Conservation (phyloP, 2,113 vertebrate species). For the Lepus europaeus region DNA sequence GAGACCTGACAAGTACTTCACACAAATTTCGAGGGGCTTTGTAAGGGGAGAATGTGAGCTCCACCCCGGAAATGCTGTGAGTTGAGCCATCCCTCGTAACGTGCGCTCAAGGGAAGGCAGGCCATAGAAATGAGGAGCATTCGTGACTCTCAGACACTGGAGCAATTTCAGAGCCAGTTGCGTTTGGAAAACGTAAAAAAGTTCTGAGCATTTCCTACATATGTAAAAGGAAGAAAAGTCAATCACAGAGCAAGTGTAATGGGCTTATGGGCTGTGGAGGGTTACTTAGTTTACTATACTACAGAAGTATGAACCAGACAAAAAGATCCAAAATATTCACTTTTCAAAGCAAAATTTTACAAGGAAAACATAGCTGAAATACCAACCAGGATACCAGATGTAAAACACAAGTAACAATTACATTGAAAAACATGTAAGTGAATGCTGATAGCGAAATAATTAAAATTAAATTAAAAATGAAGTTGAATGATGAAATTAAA, state of each 20-base stretch:
- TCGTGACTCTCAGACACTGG: conserved; percentile 93
- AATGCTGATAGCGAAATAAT: neutral
- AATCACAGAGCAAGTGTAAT: neutral
- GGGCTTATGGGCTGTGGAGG: neutral
- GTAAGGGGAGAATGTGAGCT: conserved; percentile 89
- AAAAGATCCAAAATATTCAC: neutral
- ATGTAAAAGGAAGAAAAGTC: neutral
- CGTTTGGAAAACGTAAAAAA: conserved; percentile 91
- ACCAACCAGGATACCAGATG: neutral
- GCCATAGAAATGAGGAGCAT: conserved; percentile 96
- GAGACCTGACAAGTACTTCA: conserved; percentile 94
- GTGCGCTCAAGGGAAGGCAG: conserved; percentile 96
- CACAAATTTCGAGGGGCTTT: conserved; percentile 90
- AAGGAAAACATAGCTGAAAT: neutral
- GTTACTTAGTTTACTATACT: neutral
- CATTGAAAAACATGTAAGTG: neutral
- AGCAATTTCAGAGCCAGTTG: conserved; percentile 94
- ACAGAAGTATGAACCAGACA: neutral
- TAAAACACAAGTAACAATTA: conserved; percentile 17
- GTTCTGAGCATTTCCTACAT: conserved; percentile 90
- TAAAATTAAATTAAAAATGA: neutral
- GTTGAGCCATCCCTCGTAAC: conserved; percentile 93
- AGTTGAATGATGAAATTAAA: too few species aligned
- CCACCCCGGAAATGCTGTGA: conserved; percentile 94
- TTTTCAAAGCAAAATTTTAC: neutral